These are phyloP conservation scores for Argyrosomus japonicus DNA, from an alignment of 2,113 vertebrate genomes.

Conservation along the genomic window DNA sequence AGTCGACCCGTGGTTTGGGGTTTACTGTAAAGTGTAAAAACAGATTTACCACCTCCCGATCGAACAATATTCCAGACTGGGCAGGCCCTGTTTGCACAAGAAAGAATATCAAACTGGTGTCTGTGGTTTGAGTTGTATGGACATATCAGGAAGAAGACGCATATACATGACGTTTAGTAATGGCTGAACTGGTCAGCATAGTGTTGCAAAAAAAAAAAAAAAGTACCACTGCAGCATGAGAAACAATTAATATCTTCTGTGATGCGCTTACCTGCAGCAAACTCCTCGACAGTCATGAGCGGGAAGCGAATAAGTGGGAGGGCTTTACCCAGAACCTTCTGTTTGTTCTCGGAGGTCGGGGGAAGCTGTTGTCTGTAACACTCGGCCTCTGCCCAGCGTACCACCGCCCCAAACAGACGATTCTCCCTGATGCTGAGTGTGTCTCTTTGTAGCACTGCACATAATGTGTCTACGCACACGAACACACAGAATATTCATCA, in stretches of 20 bases:
- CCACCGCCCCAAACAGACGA: conserved; percentile 92
- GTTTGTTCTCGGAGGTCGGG: conserved; percentile 90
- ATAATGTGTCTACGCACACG: conserved; percentile 87
- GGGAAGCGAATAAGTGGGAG: conserved; percentile 94
- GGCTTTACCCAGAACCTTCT: conserved; percentile 94
- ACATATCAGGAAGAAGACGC: conserved; percentile 66
- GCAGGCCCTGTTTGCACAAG: conserved; percentile 90
- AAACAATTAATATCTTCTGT: not conserved
- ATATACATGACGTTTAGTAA: conserved; percentile 25
- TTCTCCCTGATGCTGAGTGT: conserved; percentile 95
- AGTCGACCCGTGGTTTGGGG: conserved; percentile 94
- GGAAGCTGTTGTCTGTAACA: conserved; percentile 94
- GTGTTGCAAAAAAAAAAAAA: not conserved
- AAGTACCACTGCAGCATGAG: not conserved
- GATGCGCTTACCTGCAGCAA: conserved; percentile 89
- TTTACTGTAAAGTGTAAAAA: conserved; percentile 98
- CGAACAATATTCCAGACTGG: conserved; percentile 94
- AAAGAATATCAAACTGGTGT: conserved; percentile 84
- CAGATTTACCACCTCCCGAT: conserved; percentile 95
- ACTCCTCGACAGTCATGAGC: conserved; percentile 96
- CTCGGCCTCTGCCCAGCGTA: conserved; percentile 95
- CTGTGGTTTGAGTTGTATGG: conserved; percentile 69
- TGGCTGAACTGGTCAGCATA: conserved; percentile 21
- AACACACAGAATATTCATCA: conserved; percentile 17
- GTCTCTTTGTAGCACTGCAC: conserved; percentile 93